Evolutionary conservation across 2,888 invertebrate genomes (phyloP).

Genomic region (Drosophila falleni): DNA sequence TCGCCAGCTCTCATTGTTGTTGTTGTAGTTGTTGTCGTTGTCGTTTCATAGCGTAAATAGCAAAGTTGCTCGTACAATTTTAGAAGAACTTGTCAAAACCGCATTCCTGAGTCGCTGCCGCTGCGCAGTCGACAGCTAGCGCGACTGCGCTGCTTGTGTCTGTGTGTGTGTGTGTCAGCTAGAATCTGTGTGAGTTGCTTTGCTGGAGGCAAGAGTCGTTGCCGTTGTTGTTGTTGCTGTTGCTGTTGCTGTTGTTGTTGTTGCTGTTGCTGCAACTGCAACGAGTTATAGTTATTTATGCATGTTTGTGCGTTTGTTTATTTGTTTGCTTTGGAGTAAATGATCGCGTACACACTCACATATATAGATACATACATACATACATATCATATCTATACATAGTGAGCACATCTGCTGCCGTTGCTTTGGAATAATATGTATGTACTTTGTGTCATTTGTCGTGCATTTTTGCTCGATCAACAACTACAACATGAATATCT

Average conservation of each 20-base stretch:
- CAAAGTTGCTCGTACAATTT: constrained; percentile 84
- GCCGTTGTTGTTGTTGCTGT: constrained; percentile 21
- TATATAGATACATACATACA: constrained; percentile 14
- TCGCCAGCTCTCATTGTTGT: constrained; percentile 49
- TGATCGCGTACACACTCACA: constrained; percentile 75
- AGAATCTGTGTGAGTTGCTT: constrained; percentile 56
- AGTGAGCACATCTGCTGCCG: constrained; percentile 52
- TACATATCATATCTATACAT: constrained; percentile 11
- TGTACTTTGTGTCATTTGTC: constrained; percentile 60
- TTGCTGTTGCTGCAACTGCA: constrained; percentile 70
- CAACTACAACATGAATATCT: constrained; percentile 49
- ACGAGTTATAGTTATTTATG: constrained; percentile 82
- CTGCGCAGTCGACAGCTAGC: constrained; percentile 56
- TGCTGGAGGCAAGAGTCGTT: constrained; percentile 74
- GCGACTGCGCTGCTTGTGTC: constrained; percentile 23
- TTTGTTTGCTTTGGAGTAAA: constrained; percentile 81
- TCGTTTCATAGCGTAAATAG: constrained; percentile 82
- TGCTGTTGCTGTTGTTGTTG: constrained; percentile 61
- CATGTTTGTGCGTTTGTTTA: constrained; percentile 79
- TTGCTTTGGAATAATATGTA: constrained; percentile 40
- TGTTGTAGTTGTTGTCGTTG: constrained; percentile 47
- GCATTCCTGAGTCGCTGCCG: constrained; percentile 79
- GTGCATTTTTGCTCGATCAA: constrained; percentile 52
- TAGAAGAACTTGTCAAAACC: constrained; percentile 85
- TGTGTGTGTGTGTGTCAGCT: constrained; percentile 29